Base-by-base conservation (phyloP, 2,113 vertebrate genomes). In the Pluvialis apricaria region DNA sequence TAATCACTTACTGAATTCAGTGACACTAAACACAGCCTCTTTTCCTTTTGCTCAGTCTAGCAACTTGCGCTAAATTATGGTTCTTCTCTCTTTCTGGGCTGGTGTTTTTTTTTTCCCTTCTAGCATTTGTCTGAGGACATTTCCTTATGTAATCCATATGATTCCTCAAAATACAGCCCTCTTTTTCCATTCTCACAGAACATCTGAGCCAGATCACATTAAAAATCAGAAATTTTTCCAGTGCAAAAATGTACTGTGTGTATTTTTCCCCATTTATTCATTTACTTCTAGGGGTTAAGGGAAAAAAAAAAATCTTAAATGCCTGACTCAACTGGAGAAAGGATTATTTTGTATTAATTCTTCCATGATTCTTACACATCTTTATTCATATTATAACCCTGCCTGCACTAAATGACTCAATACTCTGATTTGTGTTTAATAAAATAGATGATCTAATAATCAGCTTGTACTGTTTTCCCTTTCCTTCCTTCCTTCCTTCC, bases 1-100 rank as follows among this genome's bases (percentile, higher is more conserved):
- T 73, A 86, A 86, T 83, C 79, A 93, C 44, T 79, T 92, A 69
- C 13, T 81, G 58, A 93, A 87, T 92, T 86, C 76, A 86, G 60
- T 90, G 60, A 83, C 38, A 55, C 60, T 55, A 77, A 82, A 51
- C 31, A 72, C 13, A 77, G 51, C 4, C 24, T 83, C 52, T 65
- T 70, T 52, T 54, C 9, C 19, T 90, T 91, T 88, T 34, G 17
- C 73, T 92, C 36, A 31, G 36, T 42, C 10, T 54, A 79, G 31
- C 9, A 72, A 28, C 31, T n/a, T 70, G 11, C 13, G 40, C 17
- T 57, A 54, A 85, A 81, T 62, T 60, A 69, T 42, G 9, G 24
- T 28, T 72, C 21, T 70, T 81, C n/a, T 58, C 15, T 34, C 22
- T 70, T 78, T 79, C 15, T 52, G 18, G 0, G 5, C 32, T 71